Percentiles rank a stretch among this genome's conserved stretches.
Conservation (phyloP, 2,797 vertebrate species). For the Protonibea diacanthus region DNA sequence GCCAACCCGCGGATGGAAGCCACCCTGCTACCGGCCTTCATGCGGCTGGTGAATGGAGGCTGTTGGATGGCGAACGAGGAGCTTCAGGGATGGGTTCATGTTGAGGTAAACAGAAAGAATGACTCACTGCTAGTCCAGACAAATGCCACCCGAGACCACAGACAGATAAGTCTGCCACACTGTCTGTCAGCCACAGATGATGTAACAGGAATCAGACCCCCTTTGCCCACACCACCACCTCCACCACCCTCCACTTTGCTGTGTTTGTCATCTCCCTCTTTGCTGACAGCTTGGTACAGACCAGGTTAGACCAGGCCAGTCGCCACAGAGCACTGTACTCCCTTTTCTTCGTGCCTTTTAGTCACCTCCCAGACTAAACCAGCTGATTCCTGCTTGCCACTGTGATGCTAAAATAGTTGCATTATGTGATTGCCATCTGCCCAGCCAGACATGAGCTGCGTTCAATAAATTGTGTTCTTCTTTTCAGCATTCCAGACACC, state of each 20-base stretch:
- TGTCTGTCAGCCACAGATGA: constrained; percentile 76
- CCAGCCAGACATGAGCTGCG: constrained; percentile 83
- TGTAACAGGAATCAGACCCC: constrained; percentile 77
- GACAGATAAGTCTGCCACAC: constrained; percentile 84
- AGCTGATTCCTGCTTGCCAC: constrained; percentile 72
- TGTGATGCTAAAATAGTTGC: constrained; percentile 73
- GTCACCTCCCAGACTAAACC: constrained; percentile 75
- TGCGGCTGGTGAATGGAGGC: constrained; percentile 63
- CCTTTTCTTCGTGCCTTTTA: constrained; percentile 48
- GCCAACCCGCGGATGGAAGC: constrained; percentile 73
- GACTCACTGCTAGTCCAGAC: constrained; percentile 84
- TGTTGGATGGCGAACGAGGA: constrained; percentile 59
- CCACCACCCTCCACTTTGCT: constrained; percentile 46
- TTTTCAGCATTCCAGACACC: constrained; percentile 66
- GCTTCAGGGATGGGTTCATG: constrained; percentile 73
- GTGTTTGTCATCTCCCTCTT: constrained; percentile 61
- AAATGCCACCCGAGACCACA: constrained; percentile 80
- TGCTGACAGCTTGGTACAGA: constrained; percentile 58
- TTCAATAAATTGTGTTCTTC: constrained; percentile 76
- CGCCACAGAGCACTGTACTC: constrained; percentile 56
- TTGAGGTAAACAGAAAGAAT: constrained; percentile 86
- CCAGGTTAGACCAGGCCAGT: constrained; percentile 59
- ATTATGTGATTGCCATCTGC: constrained; percentile 85
- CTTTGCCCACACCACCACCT: constrained; percentile 30
- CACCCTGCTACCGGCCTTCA: constrained; percentile 72